Percentiles rank a stretch among this genome's conserved stretches.
phyloP scores from a whole-genome alignment of 2,113 vertebrate species.

The Oncorhynchus gorbuscha region DNA sequence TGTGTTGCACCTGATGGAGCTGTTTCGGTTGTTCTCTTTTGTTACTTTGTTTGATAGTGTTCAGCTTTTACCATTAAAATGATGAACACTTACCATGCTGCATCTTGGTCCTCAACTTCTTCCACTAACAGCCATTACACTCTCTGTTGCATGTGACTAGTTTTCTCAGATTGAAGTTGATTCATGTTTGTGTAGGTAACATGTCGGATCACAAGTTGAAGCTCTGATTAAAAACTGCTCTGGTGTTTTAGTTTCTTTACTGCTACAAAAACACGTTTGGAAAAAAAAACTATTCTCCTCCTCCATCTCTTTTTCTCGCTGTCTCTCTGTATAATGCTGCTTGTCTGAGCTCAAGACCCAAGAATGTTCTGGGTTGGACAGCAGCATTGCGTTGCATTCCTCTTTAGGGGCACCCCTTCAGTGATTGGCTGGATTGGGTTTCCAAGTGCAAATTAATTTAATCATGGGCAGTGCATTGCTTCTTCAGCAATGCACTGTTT shows the following conservation, averaged over 20 bases:
- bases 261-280: not conserved
- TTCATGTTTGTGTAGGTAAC: not conserved
- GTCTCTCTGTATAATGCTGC: not conserved
- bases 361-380: constrained; percentile 25
- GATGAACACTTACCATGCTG: no score
- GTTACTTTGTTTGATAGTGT: no score
- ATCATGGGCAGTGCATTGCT: constrained; percentile 63
- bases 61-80: no score
- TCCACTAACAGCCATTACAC: no score
- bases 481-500: constrained; percentile 64
- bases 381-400: constrained; percentile 20
- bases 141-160: no score
- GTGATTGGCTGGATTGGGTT: constrained; percentile 53
- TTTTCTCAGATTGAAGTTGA: no score
- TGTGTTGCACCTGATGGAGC: no score
- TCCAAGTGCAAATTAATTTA: constrained; percentile 63
- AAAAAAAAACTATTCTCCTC: not conserved
- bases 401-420: constrained; percentile 31
- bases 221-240: not conserved
- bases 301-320: constrained; percentile 9
- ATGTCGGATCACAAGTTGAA: constrained; percentile 9
- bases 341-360: not conserved
- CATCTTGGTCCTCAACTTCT: no score
- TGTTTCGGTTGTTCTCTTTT: no score
- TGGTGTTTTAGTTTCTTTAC: constrained; percentile 20